Conservation (phyloP, 2,797 vertebrate species). For the Platalea minor region DNA sequence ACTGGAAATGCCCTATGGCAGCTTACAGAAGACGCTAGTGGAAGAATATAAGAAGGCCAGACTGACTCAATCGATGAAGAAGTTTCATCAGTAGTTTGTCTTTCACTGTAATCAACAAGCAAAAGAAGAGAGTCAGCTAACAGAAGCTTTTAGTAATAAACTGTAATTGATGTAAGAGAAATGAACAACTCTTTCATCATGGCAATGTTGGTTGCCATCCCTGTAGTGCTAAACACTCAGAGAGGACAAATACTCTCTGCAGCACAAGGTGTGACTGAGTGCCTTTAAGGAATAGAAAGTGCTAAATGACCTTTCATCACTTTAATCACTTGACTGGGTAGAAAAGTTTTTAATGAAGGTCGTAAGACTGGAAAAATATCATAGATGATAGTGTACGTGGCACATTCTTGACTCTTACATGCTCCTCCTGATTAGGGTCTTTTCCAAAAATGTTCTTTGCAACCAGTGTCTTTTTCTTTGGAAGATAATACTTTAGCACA, state of each 20-base stretch:
- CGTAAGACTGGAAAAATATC: slow-evolving; percentile 5
- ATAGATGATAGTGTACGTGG: background rate
- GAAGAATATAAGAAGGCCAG: background rate
- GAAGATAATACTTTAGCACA: background rate
- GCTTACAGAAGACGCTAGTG: background rate
- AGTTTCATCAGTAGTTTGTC: background rate
- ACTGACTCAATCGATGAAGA: background rate
- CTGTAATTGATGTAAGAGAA: background rate
- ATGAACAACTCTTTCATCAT: background rate
- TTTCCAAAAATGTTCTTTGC: slow-evolving; percentile 7
- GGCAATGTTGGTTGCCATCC: background rate
- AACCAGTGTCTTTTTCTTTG: background rate
- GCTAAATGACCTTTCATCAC: slow-evolving; percentile 55
- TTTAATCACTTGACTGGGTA: slow-evolving; percentile 36
- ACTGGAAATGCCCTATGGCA: background rate
- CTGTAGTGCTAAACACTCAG: background rate
- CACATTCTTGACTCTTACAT: background rate
- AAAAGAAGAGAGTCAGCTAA: background rate
- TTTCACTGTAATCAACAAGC: background rate
- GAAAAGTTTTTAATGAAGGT: slow-evolving; percentile 61
- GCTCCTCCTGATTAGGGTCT: background rate
- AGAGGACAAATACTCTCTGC: slow-evolving; percentile 2
- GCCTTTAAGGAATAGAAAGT: slow-evolving; percentile 27
- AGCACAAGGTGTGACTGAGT: background rate
- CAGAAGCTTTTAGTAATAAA: background rate